A percentile compares a stretch with the other conserved stretches of the same genome.
Evolutionary conservation across 2,888 invertebrate genomes (phyloP).

Genomic region (Lithosia quadra): DNA sequence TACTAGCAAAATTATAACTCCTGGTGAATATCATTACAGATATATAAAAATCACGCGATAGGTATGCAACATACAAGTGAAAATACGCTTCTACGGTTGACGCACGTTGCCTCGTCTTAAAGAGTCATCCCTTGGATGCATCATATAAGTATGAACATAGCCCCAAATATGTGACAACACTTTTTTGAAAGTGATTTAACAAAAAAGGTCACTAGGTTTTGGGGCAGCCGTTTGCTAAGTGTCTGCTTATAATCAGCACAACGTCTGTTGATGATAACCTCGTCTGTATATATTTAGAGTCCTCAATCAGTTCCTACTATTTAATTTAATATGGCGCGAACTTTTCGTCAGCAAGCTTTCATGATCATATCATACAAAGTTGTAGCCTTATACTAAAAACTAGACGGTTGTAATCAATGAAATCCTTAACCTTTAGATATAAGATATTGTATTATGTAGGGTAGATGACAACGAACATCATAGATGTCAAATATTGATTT

Average conservation of each 20-base stretch:
- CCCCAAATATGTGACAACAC: too few species aligned
- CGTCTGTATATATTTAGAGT: too few species aligned
- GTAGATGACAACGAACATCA: not conserved
- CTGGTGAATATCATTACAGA: not conserved
- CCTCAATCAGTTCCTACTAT: not conserved
- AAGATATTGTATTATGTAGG: not conserved
- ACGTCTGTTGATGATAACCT: too few species aligned
- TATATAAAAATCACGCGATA: not conserved
- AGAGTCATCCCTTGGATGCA: too few species aligned
- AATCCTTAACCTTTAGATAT: not conserved
- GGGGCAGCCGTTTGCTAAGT: too few species aligned
- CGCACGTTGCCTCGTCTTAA: too few species aligned
- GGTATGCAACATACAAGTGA: not conserved
- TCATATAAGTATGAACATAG: too few species aligned
- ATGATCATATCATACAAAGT: not conserved
- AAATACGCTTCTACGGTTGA: not conserved
- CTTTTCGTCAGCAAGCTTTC: not conserved
- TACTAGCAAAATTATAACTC: not conserved
- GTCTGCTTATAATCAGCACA: too few species aligned
- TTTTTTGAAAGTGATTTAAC: too few species aligned
- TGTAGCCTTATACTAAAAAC: not conserved
- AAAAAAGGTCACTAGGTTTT: too few species aligned
- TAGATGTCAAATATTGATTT: not conserved
- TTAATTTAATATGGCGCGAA: not conserved
- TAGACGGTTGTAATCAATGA: not conserved